These are phyloP conservation scores for Labeo catla DNA, from an alignment of 2,113 vertebrate species.

Conservation along the genomic window DNA sequence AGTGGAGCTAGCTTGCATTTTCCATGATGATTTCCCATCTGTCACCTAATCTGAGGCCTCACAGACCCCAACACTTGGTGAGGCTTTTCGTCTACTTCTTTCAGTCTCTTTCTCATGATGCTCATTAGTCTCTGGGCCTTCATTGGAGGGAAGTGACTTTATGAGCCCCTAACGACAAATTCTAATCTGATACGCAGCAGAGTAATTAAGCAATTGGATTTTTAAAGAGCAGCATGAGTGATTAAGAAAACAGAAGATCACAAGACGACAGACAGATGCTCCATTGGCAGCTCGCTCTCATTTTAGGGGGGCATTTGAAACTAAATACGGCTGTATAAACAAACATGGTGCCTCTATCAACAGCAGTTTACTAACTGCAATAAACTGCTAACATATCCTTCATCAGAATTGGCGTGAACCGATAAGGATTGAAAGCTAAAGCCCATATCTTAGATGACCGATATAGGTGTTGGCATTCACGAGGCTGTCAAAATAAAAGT, in stretches of 20 bases:
- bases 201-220: slow-evolving; percentile 62
- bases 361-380: background rate
- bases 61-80: background rate
- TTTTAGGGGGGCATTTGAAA: background rate
- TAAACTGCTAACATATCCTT: background rate
- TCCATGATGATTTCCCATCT: slow-evolving; percentile 27
- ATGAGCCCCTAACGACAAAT: slow-evolving; percentile 63
- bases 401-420: background rate
- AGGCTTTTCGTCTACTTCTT: background rate
- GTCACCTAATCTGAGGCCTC: slow-evolving; percentile 9
- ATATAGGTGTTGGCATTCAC: background rate
- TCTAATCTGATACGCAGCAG: slow-evolving; percentile 57
- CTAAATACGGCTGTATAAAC: background rate
- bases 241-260: slow-evolving; percentile 59
- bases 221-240: slow-evolving; percentile 55
- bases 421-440: background rate
- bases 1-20: slow-evolving; percentile 19
- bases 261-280: background rate
- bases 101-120: background rate
- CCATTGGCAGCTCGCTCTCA: background rate
- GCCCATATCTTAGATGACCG: background rate
- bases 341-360: background rate
- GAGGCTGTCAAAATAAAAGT: background rate
- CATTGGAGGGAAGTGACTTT: slow-evolving; percentile 57
- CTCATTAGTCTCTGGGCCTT: slow-evolving; percentile 49